phyloP scores from a whole-genome alignment of 2,888 invertebrate species.

The Chloroclysta siterata region DNA sequence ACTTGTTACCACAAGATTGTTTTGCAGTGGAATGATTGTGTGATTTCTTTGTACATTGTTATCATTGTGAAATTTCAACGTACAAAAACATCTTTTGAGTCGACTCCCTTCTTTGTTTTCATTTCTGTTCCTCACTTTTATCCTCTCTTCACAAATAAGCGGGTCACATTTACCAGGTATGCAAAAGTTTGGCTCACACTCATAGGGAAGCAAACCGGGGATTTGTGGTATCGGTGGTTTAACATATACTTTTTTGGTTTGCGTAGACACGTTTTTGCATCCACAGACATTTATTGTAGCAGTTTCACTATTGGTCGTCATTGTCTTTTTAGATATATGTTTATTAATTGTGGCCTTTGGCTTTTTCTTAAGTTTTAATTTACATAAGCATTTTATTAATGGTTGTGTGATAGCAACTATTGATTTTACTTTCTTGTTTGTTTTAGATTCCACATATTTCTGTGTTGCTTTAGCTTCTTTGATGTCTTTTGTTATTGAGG shows the following conservation, averaged over 20 bases:
- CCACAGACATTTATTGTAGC: neutral
- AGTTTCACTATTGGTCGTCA: constrained; percentile 7
- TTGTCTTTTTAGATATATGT: constrained; percentile 7
- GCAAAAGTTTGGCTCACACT: constrained; percentile 38
- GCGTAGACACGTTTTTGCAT: constrained; percentile 6
- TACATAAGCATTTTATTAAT: constrained; percentile 29
- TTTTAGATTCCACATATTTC: constrained; percentile 9
- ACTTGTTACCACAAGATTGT: neutral
- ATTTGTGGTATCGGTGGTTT: constrained; percentile 10
- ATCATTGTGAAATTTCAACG: constrained; percentile 33
- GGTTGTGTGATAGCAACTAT: neutral
- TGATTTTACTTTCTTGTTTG: constrained; percentile 3
- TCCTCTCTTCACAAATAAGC: constrained; percentile 33
- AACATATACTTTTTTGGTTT: constrained; percentile 13
- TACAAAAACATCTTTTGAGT: constrained; percentile 34
- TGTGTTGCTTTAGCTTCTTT: constrained; percentile 10
- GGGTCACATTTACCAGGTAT: constrained; percentile 42
- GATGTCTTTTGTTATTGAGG: neutral
- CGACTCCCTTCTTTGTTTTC: constrained; percentile 1
- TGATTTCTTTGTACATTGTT: constrained; percentile 21
- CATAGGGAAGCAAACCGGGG: constrained; percentile 24
- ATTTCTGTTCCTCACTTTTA: constrained; percentile 30
- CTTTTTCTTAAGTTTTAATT: constrained; percentile 19
- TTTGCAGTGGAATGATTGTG: constrained; percentile 8
- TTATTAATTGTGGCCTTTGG: neutral